phyloP scores from a whole-genome alignment of 2,797 vertebrate genomes.

The Onychomys torridus region DNA sequence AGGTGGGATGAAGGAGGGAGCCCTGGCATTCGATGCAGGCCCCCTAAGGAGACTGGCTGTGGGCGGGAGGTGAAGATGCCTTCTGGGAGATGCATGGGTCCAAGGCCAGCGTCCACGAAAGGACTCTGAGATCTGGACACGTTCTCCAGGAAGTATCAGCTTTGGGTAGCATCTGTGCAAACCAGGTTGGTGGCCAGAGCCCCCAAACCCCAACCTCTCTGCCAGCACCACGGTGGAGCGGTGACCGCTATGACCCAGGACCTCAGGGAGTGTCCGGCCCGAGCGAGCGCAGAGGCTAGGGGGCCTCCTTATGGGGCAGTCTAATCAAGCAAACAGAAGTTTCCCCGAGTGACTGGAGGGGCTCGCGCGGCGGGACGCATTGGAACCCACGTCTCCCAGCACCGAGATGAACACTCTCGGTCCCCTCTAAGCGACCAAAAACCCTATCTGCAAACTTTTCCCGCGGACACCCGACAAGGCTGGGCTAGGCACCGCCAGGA shows the following conservation, averaged over 20 bases:
- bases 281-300: neutral
- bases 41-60: neutral
- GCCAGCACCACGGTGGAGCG: neutral
- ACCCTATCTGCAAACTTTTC: conserved; percentile 74
- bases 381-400: neutral
- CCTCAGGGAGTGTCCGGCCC: neutral
- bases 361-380: neutral
- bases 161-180: neutral
- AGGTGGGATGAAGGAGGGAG: neutral
- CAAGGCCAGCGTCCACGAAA: neutral
- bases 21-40: neutral
- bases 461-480: neutral
- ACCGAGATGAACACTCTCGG: neutral
- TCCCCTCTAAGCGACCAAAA: neutral
- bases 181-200: neutral
- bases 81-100: neutral
- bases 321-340: neutral
- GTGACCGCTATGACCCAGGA: neutral
- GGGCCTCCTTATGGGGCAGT: neutral
- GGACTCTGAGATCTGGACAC: neutral
- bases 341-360: neutral
- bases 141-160: neutral
- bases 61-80: neutral
- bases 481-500: neutral
- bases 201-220: neutral